Evolutionary conservation across 2,797 vertebrate species (phyloP).

Genomic region (Pterois miles): DNA sequence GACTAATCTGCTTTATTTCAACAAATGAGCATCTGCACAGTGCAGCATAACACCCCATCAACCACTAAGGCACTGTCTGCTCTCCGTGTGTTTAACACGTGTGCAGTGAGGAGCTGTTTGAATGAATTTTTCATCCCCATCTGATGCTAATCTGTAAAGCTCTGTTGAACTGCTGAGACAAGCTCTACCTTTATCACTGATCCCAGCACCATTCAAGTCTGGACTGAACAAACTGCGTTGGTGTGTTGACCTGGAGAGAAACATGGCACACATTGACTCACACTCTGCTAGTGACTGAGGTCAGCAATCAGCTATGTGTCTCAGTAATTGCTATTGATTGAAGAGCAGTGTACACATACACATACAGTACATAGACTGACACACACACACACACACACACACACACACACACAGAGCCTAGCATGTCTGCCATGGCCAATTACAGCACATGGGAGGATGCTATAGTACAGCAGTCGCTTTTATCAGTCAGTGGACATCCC

Average conservation of each 20-base stretch:
- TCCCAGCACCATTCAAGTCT: constrained; percentile 18
- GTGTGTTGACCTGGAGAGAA: constrained; percentile 29
- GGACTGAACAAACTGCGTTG: constrained; percentile 11
- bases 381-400: constrained; percentile 17
- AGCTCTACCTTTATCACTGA: constrained; percentile 46
- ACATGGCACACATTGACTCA: constrained; percentile 45
- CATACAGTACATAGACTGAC: constrained; percentile 8
- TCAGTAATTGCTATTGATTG: constrained; percentile 77
- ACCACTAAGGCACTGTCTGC: neutral
- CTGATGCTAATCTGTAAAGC: constrained; percentile 44
- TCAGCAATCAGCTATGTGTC: constrained; percentile 49
- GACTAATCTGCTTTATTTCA: constrained; percentile 58
- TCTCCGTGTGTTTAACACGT: constrained; percentile 15
- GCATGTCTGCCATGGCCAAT: constrained; percentile 51
- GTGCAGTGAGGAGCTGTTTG: constrained; percentile 15
- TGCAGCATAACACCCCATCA: neutral
- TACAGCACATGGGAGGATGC: constrained; percentile 60
- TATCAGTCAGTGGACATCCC: constrained; percentile 56
- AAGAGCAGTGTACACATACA: constrained; percentile 28
- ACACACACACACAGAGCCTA: constrained; percentile 13
- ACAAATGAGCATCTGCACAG: constrained; percentile 44
- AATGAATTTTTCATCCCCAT: constrained; percentile 41
- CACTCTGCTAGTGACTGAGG: constrained; percentile 21
- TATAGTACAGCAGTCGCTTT: constrained; percentile 27
- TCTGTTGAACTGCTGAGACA: constrained; percentile 56